Evolutionary conservation across 2,113 vertebrate species (phyloP), one percentile per base, ranked within the genome.

Genomic region (Melanocharis versteri): DNA sequence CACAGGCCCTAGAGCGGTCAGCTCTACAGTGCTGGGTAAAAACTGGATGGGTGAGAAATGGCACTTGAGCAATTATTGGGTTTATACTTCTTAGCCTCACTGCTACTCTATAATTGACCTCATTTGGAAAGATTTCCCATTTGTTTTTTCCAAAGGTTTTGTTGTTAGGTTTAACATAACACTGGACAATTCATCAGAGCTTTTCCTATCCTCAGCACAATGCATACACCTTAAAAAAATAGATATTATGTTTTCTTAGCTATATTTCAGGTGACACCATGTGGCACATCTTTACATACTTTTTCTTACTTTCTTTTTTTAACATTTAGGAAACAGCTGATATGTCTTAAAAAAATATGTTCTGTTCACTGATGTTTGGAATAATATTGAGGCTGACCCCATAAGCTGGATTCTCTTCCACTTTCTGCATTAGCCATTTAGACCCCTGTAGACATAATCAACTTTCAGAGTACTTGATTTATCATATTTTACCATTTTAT

Each of bases 31-130:
- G 10, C 20, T 57, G 15, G 8, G 33, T 61, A 42, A 72, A 95
- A 97, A 93, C 26, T 73, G 44, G 94, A 84, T 87, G 82, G 61
- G 23, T 60, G 72, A 93, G 54, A 94, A 94, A 73, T 65, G 24
- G 13, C 42, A 83, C 33, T 20, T n/a, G 31, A 78, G 78, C 50
- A 87, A 13, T 51, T 53, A 75, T 9, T 48, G 9, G 26, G n/a
- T 92, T 93, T 93, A 17, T 20, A 56, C 57, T 58, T 94, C 62
- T 60, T 85, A 33, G 12, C 22, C 26, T 90, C 39, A 21, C 40
- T 70, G 44, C 30, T 56, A 66, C 81, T 84, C 5, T 21, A 33
- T 48, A 80, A 60, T 94, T 96, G 58, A 93, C 56, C 68, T 95
- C 22, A 68, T 84, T 93, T 87, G 76, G 6, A 58, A 94, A 61